Conservation (phyloP, 2,888 invertebrate species). For the Brachycybe producta region DNA sequence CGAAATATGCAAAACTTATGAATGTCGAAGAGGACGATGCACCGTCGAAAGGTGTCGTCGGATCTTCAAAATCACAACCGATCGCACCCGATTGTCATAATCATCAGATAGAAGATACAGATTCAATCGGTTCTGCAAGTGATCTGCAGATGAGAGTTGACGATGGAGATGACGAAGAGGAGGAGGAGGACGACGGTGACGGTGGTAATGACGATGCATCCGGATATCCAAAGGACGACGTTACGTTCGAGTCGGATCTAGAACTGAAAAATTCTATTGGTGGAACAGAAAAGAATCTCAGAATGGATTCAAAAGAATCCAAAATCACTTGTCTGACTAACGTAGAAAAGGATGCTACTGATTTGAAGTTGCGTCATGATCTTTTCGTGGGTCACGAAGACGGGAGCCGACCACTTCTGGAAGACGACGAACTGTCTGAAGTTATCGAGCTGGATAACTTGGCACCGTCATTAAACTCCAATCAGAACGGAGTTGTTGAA, state of each 20-base stretch:
- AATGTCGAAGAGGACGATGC: slow-evolving; percentile 32
- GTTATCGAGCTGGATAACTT: slow-evolving; percentile 41
- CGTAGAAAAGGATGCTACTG: too few species aligned
- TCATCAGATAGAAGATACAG: slow-evolving; percentile 30
- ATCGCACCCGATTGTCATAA: not conserved
- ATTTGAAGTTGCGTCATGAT: too few species aligned
- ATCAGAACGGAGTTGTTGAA: not conserved
- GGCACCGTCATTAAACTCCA: not conserved
- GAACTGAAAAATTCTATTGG: too few species aligned
- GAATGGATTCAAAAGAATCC: too few species aligned
- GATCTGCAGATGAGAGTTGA: slow-evolving; percentile 48
- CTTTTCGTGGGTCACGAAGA: slow-evolving; percentile 60
- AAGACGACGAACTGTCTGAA: slow-evolving; percentile 56
- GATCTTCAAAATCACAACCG: slow-evolving; percentile 20
- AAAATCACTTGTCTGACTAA: too few species aligned
- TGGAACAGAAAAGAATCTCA: too few species aligned
- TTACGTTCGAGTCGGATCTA: too few species aligned
- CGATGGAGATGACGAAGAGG: slow-evolving; percentile 36
- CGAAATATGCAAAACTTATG: slow-evolving; percentile 61
- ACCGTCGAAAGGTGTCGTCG: slow-evolving; percentile 29
- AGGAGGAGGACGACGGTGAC: slow-evolving; percentile 26
- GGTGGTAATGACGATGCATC: too few species aligned
- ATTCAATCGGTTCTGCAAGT: slow-evolving; percentile 58
- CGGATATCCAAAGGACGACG: too few species aligned
- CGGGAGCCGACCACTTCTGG: slow-evolving; percentile 56